A percentile compares a stretch with the other conserved stretches of the same genome.
phyloP scores from a whole-genome alignment of 1,140 invertebrate genomes.

The Samia ricini region DNA sequence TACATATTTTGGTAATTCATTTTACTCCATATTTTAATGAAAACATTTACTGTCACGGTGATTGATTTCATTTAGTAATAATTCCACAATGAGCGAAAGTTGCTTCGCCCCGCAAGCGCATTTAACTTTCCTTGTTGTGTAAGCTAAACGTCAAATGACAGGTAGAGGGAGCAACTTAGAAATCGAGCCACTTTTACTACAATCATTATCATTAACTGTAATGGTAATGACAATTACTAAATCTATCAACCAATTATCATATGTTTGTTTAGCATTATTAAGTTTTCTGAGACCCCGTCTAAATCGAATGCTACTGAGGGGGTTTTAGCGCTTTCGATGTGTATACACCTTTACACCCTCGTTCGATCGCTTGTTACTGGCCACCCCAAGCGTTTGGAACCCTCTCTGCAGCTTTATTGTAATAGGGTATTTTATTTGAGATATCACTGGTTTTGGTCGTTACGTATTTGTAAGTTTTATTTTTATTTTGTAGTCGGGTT shows the following conservation, averaged over 20 bases:
- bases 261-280: constrained; percentile 10
- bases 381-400: constrained; percentile 58
- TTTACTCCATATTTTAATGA: neutral
- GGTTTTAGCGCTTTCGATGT: constrained; percentile 49
- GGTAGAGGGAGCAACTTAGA: constrained; percentile 70
- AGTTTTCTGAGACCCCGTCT: constrained; percentile 29
- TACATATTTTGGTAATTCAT: neutral
- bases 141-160: constrained; percentile 64
- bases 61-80: constrained; percentile 36
- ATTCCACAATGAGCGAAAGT: constrained; percentile 71
- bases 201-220: constrained; percentile 39
- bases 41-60: neutral
- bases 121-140: constrained; percentile 77
- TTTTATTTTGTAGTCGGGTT: neutral
- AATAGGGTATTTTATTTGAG: constrained; percentile 19
- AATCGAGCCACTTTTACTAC: constrained; percentile 65
- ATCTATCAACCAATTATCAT: constrained; percentile 8
- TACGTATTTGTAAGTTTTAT: neutral
- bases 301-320: constrained; percentile 44
- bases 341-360: constrained; percentile 58
- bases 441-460: neutral
- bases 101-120: constrained; percentile 62
- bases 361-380: constrained; percentile 40
- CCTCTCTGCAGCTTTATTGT: constrained; percentile 35
- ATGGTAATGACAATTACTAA: constrained; percentile 24